Evolutionary conservation across 2,113 vertebrate species (phyloP).

Genomic region (Cyprinodon tularosa): DNA sequence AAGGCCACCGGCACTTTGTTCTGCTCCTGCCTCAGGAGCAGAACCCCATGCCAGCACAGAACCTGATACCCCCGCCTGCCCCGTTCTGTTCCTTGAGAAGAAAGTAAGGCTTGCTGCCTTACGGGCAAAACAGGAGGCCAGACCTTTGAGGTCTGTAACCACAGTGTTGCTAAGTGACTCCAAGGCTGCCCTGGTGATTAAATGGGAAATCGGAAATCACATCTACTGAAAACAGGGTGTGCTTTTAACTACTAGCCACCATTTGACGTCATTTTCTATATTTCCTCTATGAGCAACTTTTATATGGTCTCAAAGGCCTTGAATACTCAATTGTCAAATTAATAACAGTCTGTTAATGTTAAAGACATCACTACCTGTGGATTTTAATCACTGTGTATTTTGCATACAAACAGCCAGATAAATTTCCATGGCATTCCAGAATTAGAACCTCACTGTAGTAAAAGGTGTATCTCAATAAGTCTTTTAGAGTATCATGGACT

Average conservation of each 20-base stretch:
- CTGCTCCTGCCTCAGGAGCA: conserved; percentile 52
- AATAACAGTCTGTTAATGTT: not conserved
- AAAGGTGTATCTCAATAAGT: too few species aligned
- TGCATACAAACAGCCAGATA: too few species aligned
- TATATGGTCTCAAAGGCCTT: not conserved
- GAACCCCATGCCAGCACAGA: conserved; percentile 57
- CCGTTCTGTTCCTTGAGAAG: conserved; percentile 45
- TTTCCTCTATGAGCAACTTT: too few species aligned
- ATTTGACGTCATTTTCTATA: too few species aligned
- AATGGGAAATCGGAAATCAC: conserved; percentile 45
- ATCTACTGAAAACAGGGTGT: conserved; percentile 28
- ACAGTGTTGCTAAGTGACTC: conserved; percentile 44
- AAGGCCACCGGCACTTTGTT: conserved; percentile 66
- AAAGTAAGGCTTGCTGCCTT: conserved; percentile 49
- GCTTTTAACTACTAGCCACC: too few species aligned
- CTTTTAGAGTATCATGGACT: too few species aligned
- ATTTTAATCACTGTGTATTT: too few species aligned
- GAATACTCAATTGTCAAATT: conserved; percentile 1
- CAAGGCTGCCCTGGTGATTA: conserved; percentile 50
- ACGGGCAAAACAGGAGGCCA: conserved; percentile 28
- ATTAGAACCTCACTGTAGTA: too few species aligned
- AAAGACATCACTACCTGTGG: too few species aligned
- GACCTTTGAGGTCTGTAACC: conserved; percentile 51
- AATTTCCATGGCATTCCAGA: too few species aligned
- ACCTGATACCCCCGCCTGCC: conserved; percentile 56